Conservation (phyloP, 2,888 invertebrate genomes). For the Agriopis aurantiaria region DNA sequence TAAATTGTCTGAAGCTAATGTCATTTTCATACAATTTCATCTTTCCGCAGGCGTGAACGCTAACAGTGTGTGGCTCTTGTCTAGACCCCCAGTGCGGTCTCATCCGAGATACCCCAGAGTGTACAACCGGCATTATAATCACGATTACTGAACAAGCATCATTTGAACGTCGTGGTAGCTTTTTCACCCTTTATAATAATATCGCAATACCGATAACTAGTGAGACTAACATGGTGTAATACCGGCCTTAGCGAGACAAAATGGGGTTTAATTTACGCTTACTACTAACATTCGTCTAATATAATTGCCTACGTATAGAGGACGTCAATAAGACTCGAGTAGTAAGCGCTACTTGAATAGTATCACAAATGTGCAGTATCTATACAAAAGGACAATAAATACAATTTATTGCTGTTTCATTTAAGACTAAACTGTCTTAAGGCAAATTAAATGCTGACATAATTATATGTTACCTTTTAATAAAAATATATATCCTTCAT, state of each 20-base stretch:
- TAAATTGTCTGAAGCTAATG: too few relatives aligned
- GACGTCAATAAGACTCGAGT: conserved; percentile 79
- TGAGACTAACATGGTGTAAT: conserved; percentile 46
- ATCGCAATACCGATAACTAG: conserved; percentile 42
- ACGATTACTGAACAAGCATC: too few relatives aligned
- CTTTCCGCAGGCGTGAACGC: too few relatives aligned
- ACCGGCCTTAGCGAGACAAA: conserved; percentile 58
- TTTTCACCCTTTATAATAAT: conserved; percentile 20
- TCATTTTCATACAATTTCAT: too few relatives aligned
- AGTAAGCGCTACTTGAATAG: conserved; percentile 78
- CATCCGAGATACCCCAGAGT: too few relatives aligned
- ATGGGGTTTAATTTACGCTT: conserved; percentile 79
- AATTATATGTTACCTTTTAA: conserved; percentile 46
- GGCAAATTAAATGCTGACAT: conserved; percentile 77
- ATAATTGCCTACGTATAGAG: conserved; percentile 82
- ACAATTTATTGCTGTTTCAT: conserved; percentile 81
- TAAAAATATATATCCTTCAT: conserved; percentile 38
- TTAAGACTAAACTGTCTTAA: conserved; percentile 75
- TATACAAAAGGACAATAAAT: conserved; percentile 74
- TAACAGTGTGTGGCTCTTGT: too few relatives aligned
- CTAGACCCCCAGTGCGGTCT: too few relatives aligned
- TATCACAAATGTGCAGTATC: conserved; percentile 82
- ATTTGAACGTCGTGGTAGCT: conserved; percentile 3
- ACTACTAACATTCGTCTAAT: conserved; percentile 80
- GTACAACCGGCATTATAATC: too few relatives aligned